phyloP scores from a whole-genome alignment of 2,797 vertebrate species.

The Smutsia gigantea region DNA sequence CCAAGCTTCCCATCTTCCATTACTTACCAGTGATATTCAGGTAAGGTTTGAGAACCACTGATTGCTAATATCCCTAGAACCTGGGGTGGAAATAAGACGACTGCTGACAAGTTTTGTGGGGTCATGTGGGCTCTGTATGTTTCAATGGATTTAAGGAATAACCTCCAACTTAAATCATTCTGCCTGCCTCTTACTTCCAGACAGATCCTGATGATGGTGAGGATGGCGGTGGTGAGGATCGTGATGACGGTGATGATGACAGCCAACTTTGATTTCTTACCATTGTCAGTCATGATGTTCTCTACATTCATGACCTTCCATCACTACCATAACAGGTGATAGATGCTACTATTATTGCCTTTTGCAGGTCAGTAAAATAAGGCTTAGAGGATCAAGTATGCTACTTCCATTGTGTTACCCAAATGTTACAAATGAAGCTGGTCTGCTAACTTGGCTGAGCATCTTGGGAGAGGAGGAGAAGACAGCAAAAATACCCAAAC shows the following conservation, averaged over 20 bases:
- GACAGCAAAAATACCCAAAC: not conserved
- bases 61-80: not conserved
- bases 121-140: not conserved
- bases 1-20: not conserved
- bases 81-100: not conserved
- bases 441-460: not conserved
- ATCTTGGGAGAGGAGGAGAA: not conserved
- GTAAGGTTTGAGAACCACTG: not conserved
- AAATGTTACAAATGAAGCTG: not conserved
- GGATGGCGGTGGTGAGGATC: not conserved
- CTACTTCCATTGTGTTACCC: not conserved
- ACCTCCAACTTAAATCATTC: not conserved
- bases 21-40: not conserved
- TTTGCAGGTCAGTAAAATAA: not conserved
- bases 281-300: not conserved
- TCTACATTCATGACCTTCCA: not conserved
- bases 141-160: not conserved
- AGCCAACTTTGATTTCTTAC: not conserved
- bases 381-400: not conserved
- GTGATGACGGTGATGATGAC: not conserved
- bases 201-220: not conserved
- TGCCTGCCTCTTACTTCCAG: slow-evolving; percentile 30
- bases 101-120: not conserved
- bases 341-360: not conserved
- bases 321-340: not conserved